These are phyloP conservation scores for Philopedon plagiatum DNA, from an alignment of 2,888 invertebrate genomes.

Conservation along the genomic window DNA sequence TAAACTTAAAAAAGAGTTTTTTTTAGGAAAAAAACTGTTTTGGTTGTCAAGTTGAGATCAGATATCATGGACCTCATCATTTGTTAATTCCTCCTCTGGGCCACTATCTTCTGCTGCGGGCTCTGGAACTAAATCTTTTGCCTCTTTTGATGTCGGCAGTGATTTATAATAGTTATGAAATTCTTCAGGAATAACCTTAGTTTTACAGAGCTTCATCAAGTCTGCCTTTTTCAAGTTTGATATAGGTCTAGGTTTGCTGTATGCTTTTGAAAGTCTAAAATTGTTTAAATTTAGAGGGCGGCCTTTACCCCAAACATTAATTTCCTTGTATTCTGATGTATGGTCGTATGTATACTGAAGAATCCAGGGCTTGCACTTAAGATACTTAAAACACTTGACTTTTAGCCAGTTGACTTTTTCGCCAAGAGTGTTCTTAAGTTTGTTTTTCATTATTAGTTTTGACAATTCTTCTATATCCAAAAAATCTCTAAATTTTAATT, in stretches of 20 bases:
- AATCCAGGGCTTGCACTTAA: slow-evolving; percentile 43
- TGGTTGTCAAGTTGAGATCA: too few species aligned
- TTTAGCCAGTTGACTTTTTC: too few species aligned
- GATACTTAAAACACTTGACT: slow-evolving; percentile 49
- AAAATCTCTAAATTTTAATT: slow-evolving; percentile 42
- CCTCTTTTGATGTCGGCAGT: background rate
- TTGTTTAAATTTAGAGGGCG: slow-evolving; percentile 8
- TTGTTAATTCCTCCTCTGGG: too few species aligned
- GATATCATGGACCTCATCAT: too few species aligned
- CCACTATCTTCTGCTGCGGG: too few species aligned
- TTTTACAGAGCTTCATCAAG: slow-evolving; percentile 5
- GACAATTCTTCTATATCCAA: slow-evolving; percentile 42
- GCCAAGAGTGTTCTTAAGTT: slow-evolving; percentile 31
- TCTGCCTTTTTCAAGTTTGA: background rate
- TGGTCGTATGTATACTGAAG: slow-evolving; percentile 47
- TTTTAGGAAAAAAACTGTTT: too few species aligned
- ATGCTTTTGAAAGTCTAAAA: background rate
- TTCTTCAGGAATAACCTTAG: slow-evolving; percentile 8
- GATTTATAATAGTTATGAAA: slow-evolving; percentile 23
- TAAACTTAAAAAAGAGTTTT: too few species aligned
- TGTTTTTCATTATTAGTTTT: slow-evolving; percentile 42
- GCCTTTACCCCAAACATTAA: slow-evolving; percentile 29
- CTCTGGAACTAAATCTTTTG: slow-evolving; percentile 1
- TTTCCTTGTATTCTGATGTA: slow-evolving; percentile 31
- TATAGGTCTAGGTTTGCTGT: background rate